Evolutionary conservation across 64 coral and sea anemone genomes (phyloP), one percentile per base, ranked within the genome.

Genomic region (Astreopora myriophthalma): DNA sequence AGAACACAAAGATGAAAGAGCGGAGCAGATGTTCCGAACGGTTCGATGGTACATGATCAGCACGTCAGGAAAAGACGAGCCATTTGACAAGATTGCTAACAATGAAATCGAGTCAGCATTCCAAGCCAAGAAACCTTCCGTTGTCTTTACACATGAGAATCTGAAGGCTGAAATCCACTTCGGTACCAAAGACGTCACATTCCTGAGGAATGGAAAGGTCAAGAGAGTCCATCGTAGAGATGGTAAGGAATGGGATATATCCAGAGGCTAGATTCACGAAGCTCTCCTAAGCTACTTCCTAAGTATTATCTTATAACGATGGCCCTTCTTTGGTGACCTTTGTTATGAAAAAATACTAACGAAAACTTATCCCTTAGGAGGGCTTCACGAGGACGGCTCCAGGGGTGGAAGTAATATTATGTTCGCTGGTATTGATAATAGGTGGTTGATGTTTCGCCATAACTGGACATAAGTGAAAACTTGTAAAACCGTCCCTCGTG

Each of bases 161-260:
- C 32, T 37, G 20, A 83, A 83, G 22, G 79, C 79, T 38, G 79
- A 83, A 38, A 83, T 83, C 22, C 35, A 83, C 57, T 83, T 83
- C 33, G 79, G 30, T 1, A 64, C 9, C 57, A 64, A 64, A 3
- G 79, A 83, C 22, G 57, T 83, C 9, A 83, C 79, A 10, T 64
- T 83, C 22, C 26, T 83, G 19, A 83, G 57, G 39, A 83, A 60
- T n/a, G 79, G 79, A 37, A 61, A 34, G n/a, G 64, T 64, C 30
- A 83, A 83, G 30, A 33, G 34, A 7, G 48, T 83, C 31, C 55
- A 19, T 13, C 79, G 79, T 25, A 83, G 22, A 64, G 79, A 83
- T 83, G 79, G 79, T 83, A 83, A 64, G 52, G n/a, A 82, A 29
- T 27, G 20, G n/a, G 11, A 8, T 60, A 1, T 60, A n/a, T n/a